Evolutionary conservation across 1,140 invertebrate genomes (phyloP), one percentile per base, ranked within the genome.

Genomic region (Magallana angulata): DNA sequence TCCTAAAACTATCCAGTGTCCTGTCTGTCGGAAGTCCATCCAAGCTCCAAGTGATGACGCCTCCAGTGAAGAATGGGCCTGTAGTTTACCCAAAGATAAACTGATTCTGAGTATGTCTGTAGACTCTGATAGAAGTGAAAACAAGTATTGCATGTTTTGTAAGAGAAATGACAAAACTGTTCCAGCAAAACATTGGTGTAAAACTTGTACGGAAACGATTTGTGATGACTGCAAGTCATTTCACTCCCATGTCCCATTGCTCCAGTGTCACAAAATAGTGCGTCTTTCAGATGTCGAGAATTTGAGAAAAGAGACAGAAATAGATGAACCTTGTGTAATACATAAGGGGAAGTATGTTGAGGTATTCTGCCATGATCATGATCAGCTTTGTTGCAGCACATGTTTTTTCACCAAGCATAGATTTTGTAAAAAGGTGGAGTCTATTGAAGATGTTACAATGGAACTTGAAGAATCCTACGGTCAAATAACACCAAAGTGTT

Each of bases 11-110:
- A 48, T 87, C 24, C 36, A 82, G 14, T 87, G 86, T 87, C 86
- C 86, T 24, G 82, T 87, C 11, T 87, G 86, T 71, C 64, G 82
- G 71, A 57, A 12, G 7, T 7, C 8, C 16, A 62, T 84, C 5
- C 16, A 8, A 16, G 16, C 60, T 16, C 60, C 36, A n/a, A 57
- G 58, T 4, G 12, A 24, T 16, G 30, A 84, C 56, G 57, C 48
- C 30, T 36, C 81, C 3, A 9, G 56, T 1, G 57, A 88, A 2
- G 48, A 58, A 18, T 84, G 71, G 71, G 68, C 71, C 6, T 8
- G 36, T 56, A n/a, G 36, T 5, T 18, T 84, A 48, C 87, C 82
- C 18, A 14, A n/a, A 56, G 64, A 88, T 12, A 16, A 80, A 18
- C 68, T 84, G 14, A 56, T 82, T 9, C n/a, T 82, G 14, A 4